Conservation (phyloP, 2,113 vertebrate species). For the Hiodon alosoides region DNA sequence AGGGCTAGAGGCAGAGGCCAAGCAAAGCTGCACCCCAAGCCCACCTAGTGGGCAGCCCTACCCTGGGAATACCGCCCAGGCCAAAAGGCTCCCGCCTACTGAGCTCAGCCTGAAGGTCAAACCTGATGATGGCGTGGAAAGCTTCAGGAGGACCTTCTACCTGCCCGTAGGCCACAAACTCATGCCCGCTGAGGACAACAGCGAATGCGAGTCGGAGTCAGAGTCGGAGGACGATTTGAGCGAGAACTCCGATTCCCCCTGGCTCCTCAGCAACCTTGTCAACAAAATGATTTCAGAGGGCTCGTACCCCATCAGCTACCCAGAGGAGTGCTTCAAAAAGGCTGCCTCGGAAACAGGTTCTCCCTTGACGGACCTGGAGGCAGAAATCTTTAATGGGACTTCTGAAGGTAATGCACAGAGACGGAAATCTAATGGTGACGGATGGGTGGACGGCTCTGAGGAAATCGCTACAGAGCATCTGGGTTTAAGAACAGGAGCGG, state of each 20-base stretch:
- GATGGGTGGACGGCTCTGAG: conserved; percentile 4
- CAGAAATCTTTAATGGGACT: conserved; percentile 61
- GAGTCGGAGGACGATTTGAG: conserved; percentile 91
- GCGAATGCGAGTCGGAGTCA: conserved; percentile 85
- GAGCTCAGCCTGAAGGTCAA: conserved; percentile 70
- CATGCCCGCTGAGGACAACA: conserved; percentile 74
- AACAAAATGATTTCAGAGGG: conserved; percentile 97
- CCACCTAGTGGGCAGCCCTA: conserved; percentile 48
- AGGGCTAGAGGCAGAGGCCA: conserved; percentile 66
- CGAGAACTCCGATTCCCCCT: conserved; percentile 91
- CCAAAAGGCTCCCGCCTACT: conserved; percentile 59
- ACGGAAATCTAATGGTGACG: conserved; percentile 32
- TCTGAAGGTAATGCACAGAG: conserved; percentile 40
- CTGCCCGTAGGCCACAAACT: conserved; percentile 78
- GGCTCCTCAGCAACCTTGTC: conserved; percentile 94
- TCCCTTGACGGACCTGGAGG: conserved; percentile 74
- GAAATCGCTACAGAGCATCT: not conserved
- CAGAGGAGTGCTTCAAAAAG: conserved; percentile 84
- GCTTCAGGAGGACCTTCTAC: conserved; percentile 82
- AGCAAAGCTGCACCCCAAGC: conserved; percentile 67
- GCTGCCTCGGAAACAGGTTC: conserved; percentile 76
- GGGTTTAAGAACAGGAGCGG: conserved; percentile 19
- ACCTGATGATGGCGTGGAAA: conserved; percentile 80
- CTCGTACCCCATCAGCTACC: conserved; percentile 89
- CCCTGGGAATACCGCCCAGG: conserved; percentile 14